Percentiles rank a stretch among this genome's conserved stretches.
phyloP scores from a whole-genome alignment of 1,140 invertebrate genomes.

The Thrips palmi region DNA sequence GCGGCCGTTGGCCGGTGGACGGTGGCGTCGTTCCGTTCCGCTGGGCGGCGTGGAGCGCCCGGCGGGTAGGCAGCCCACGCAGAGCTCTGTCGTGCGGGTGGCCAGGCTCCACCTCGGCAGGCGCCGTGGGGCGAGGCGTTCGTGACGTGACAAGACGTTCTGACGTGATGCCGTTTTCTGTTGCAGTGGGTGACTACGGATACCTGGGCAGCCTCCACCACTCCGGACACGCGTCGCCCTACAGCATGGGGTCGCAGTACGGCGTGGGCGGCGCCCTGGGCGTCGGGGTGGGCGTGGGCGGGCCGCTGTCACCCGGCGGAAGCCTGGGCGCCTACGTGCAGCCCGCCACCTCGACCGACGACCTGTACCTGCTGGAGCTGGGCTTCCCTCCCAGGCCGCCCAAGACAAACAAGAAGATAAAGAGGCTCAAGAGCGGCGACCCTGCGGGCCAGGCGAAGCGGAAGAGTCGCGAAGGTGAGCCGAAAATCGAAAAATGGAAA shows the following conservation, averaged over 20 bases:
- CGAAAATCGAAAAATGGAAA: constrained; percentile 6
- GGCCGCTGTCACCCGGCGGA: constrained; percentile 1
- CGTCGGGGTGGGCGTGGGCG: not conserved
- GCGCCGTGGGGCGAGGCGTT: too few species aligned
- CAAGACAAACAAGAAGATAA: constrained; percentile 53
- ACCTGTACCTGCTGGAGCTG: constrained; percentile 65
- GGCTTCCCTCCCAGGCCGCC: constrained; percentile 63
- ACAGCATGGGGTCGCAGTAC: not conserved
- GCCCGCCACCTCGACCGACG: constrained; percentile 31
- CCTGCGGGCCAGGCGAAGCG: constrained; percentile 39
- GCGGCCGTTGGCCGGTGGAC: too few species aligned
- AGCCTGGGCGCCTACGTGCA: constrained; percentile 52
- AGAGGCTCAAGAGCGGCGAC: constrained; percentile 38
- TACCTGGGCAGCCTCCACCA: too few species aligned
- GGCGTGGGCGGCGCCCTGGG: not conserved
- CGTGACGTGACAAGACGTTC: too few species aligned
- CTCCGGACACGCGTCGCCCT: too few species aligned
- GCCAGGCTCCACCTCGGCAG: too few species aligned
- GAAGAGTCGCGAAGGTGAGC: constrained; percentile 70
- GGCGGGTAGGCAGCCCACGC: too few species aligned
- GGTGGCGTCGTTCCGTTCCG: too few species aligned
- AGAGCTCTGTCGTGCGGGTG: too few species aligned
- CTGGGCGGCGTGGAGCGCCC: too few species aligned
- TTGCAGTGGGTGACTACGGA: too few species aligned
- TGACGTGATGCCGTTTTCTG: too few species aligned